Percentiles rank a stretch among this genome's conserved stretches.
These are phyloP conservation scores for Pterostichus niger DNA, from an alignment of 2,888 invertebrate species.

Conservation along the genomic window DNA sequence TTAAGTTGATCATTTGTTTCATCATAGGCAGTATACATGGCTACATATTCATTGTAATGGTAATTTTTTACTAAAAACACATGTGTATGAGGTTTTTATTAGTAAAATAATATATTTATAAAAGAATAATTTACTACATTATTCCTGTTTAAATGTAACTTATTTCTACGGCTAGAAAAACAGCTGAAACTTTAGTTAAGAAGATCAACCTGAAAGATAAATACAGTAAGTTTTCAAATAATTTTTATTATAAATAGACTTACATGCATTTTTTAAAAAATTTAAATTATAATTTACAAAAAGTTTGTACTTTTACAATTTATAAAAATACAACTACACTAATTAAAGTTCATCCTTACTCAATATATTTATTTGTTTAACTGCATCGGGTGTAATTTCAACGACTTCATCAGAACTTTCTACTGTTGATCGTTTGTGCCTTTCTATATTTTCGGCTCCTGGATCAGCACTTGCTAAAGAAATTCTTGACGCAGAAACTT, in stretches of 20 bases:
- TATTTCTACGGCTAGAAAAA: conserved; percentile 33
- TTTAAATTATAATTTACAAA: background rate
- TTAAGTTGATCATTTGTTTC: conserved; percentile 26
- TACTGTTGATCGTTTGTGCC: conserved; percentile 69
- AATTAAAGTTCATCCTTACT: conserved; percentile 69
- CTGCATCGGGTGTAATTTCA: conserved; percentile 69
- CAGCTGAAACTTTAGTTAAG: conserved; percentile 16
- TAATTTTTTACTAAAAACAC: conserved; percentile 62
- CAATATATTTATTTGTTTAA: conserved; percentile 67
- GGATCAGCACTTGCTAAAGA: conserved; percentile 80
- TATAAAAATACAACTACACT: conserved; percentile 6
- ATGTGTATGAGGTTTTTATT: conserved; percentile 54
- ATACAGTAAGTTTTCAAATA: conserved; percentile 39
- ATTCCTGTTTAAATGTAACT: conserved; percentile 38
- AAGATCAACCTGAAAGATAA: conserved; percentile 59
- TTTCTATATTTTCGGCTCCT: conserved; percentile 71
- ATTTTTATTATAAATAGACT: conserved; percentile 39
- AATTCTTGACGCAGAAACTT: conserved; percentile 76
- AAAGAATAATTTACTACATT: conserved; percentile 53
- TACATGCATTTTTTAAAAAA: background rate
- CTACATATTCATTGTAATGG: conserved; percentile 56
- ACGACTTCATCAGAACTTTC: conserved; percentile 70
- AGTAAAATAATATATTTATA: conserved; percentile 64
- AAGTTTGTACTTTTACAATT: conserved; percentile 25
- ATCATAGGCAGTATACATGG: conserved; percentile 29